A percentile compares a stretch with the other conserved stretches of the same genome.
These are phyloP conservation scores for Musca vetustissima DNA, from an alignment of 1,140 invertebrate genomes.

Conservation along the genomic window DNA sequence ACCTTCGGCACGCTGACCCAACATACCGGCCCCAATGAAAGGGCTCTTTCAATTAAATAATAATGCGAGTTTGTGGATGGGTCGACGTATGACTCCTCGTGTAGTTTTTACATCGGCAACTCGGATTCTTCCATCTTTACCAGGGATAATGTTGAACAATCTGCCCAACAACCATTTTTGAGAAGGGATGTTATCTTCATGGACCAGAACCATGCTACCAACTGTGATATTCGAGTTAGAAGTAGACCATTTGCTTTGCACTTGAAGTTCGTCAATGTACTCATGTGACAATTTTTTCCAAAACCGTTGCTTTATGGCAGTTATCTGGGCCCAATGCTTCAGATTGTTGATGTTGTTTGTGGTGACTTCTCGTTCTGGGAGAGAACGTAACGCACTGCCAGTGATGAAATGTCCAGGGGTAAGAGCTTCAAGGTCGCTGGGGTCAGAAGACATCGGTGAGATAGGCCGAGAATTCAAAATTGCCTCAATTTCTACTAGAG, in stretches of 20 bases:
- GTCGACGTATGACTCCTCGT: conserved; percentile 33
- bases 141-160: conserved; percentile 36
- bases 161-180: conserved; percentile 43
- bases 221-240: conserved; percentile 28
- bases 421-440: neutral
- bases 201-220: conserved; percentile 53
- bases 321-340: too few relatives aligned
- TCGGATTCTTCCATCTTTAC: conserved; percentile 39
- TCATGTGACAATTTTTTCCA: conserved; percentile 35
- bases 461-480: too few relatives aligned
- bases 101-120: conserved; percentile 39
- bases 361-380: neutral
- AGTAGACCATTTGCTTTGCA: conserved; percentile 43
- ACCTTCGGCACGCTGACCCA: too few relatives aligned
- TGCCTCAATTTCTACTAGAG: neutral
- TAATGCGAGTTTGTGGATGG: too few relatives aligned
- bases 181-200: conserved; percentile 47
- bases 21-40: too few relatives aligned
- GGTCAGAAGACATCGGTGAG: neutral
- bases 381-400: neutral
- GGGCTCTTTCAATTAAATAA: too few relatives aligned
- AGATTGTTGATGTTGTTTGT: too few relatives aligned
- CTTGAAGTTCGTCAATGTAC: conserved; percentile 42
- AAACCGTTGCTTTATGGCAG: neutral
- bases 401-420: neutral